Conservation (phyloP, 2,888 invertebrate genomes). For the Nephrotoma appendiculata region DNA sequence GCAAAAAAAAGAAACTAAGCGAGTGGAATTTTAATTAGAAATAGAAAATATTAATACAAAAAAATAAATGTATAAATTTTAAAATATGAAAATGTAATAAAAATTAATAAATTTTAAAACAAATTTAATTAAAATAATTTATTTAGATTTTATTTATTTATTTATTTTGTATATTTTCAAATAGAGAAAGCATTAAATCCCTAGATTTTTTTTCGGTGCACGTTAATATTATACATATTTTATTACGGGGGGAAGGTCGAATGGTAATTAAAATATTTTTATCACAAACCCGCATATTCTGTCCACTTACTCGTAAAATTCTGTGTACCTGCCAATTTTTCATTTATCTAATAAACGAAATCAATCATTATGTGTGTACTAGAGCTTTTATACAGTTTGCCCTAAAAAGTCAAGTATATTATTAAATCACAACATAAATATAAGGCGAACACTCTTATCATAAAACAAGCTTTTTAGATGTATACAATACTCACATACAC, state of each 20-base stretch:
- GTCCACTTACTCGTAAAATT: neutral
- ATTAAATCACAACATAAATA: neutral
- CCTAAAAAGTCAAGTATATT: neutral
- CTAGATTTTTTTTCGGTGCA: neutral
- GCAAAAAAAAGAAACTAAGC: neutral
- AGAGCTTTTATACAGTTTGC: neutral
- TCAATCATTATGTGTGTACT: neutral
- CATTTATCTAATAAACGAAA: neutral
- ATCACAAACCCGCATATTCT: neutral
- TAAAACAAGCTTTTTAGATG: neutral
- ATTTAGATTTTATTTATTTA: neutral
- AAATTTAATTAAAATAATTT: neutral
- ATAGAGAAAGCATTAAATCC: neutral
- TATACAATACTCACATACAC: neutral
- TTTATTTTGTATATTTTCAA: neutral
- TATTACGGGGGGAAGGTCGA: neutral
- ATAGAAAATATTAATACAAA: neutral
- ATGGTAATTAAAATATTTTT: neutral
- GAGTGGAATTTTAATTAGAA: neutral
- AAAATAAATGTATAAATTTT: neutral
- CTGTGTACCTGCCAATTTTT: neutral
- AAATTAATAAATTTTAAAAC: neutral
- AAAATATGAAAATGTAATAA: neutral
- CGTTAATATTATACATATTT: neutral
- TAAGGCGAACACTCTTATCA: neutral